A percentile compares a stretch with the other conserved stretches of the same genome.
phyloP scores from a whole-genome alignment of 2,113 vertebrate species.

The Hydrochoerus hydrochaeris region DNA sequence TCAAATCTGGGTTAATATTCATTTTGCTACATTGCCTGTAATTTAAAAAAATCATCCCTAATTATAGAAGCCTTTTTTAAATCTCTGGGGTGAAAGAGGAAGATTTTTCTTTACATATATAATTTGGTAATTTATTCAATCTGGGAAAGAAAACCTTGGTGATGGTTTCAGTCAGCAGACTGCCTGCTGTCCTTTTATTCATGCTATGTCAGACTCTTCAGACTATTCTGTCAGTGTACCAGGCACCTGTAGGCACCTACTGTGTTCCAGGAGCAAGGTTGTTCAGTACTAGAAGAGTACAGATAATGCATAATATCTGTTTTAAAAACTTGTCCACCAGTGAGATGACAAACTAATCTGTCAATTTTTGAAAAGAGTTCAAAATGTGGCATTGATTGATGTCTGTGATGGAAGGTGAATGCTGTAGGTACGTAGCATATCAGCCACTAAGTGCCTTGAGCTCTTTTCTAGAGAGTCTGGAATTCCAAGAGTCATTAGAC shows the following conservation, averaged over 20 bases:
- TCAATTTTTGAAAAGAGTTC: neutral
- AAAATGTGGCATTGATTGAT: neutral
- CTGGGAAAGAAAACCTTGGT: neutral
- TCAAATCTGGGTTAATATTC: slow-evolving; percentile 75
- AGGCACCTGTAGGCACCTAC: neutral
- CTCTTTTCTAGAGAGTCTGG: neutral
- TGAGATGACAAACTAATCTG: neutral
- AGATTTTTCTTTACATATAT: slow-evolving; percentile 65
- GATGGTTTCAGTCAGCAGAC: neutral
- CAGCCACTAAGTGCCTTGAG: neutral
- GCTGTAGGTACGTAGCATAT: neutral
- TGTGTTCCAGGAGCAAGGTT: neutral
- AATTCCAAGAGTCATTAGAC: neutral
- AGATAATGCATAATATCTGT: neutral
- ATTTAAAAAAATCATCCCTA: slow-evolving; percentile 78
- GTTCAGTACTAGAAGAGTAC: neutral
- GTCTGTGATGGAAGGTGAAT: neutral
- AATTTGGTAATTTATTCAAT: slow-evolving; percentile 42
- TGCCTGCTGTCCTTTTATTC: neutral
- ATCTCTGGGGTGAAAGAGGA: slow-evolving; percentile 62
- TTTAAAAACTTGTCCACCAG: slow-evolving; percentile 7
- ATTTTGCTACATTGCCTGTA: slow-evolving; percentile 73
- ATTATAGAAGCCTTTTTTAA: slow-evolving; percentile 64
- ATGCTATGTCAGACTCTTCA: neutral
- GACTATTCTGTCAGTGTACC: neutral